Evolutionary conservation across 2,113 vertebrate genomes (phyloP).

Genomic region (Brevimyrus niger): DNA sequence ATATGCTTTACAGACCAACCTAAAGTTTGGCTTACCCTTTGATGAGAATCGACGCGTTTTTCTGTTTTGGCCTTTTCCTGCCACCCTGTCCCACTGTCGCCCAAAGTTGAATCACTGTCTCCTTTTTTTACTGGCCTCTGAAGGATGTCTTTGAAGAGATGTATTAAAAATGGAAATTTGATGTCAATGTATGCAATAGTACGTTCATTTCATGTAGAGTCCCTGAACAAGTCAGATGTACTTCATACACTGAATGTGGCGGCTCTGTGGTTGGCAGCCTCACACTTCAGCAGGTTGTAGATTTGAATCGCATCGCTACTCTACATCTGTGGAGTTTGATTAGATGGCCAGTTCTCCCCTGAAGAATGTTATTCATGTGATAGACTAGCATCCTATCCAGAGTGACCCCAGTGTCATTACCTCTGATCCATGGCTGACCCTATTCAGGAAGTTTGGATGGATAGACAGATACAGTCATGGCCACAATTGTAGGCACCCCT

Average conservation of each 20-base stretch:
- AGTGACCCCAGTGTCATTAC: background rate
- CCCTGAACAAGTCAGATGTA: background rate
- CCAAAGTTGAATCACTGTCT: background rate
- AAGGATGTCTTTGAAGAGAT: background rate
- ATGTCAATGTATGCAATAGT: background rate
- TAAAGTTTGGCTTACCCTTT: background rate
- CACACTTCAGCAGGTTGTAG: background rate
- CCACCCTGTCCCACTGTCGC: background rate
- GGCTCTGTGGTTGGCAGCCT: background rate
- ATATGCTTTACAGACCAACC: background rate
- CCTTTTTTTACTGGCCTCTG: background rate
- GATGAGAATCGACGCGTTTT: background rate
- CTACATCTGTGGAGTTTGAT: background rate
- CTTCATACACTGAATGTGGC: background rate
- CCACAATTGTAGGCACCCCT: no score
- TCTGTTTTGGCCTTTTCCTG: background rate
- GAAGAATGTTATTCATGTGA: background rate
- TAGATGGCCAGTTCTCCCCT: background rate
- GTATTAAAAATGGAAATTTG: slow-evolving; percentile 5
- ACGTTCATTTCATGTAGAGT: background rate
- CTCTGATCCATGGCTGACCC: background rate
- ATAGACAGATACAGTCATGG: background rate
- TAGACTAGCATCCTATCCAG: background rate
- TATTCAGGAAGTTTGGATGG: background rate
- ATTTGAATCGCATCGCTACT: background rate